A percentile compares a stretch with the other conserved stretches of the same genome.
These are phyloP conservation scores for Potorous gilbertii DNA, from an alignment of 2,797 vertebrate species.

Conservation along the genomic window DNA sequence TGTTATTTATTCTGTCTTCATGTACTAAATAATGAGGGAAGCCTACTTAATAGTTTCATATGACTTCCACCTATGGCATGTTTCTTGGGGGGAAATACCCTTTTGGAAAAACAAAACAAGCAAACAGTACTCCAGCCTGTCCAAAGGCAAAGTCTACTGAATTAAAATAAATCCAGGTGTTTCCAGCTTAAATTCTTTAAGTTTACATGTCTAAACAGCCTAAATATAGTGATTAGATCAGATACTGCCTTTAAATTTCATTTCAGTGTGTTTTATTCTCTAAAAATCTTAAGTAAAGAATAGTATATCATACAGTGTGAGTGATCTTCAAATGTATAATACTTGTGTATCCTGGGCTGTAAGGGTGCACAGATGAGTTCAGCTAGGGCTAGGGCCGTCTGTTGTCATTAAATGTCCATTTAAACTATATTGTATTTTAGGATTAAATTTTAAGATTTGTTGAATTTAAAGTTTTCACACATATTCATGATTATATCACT, in stretches of 20 bases:
- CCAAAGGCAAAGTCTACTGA: not conserved
- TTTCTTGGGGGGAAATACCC: not conserved
- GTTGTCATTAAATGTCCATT: not conserved
- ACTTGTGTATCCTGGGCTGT: not conserved
- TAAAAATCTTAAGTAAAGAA: not conserved
- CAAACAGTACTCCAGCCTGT: not conserved
- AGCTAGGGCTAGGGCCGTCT: not conserved
- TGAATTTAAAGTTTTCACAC: not conserved
- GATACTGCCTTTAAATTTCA: not conserved
- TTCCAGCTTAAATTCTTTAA: not conserved
- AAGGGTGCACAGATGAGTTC: not conserved
- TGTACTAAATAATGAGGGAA: not conserved
- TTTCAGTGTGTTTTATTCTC: not conserved
- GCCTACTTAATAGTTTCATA: not conserved
- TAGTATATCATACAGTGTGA: not conserved
- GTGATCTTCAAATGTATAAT: not conserved
- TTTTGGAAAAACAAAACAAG: no score
- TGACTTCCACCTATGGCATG: not conserved
- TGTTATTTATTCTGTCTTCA: not conserved
- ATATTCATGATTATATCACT: not conserved
- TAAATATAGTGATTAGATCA: not conserved
- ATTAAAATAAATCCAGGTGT: not conserved
- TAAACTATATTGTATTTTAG: not conserved
- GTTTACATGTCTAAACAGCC: not conserved
- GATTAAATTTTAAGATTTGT: not conserved